phyloP scores from a whole-genome alignment of 2,113 vertebrate species.

The Pedionomus torquatus region DNA sequence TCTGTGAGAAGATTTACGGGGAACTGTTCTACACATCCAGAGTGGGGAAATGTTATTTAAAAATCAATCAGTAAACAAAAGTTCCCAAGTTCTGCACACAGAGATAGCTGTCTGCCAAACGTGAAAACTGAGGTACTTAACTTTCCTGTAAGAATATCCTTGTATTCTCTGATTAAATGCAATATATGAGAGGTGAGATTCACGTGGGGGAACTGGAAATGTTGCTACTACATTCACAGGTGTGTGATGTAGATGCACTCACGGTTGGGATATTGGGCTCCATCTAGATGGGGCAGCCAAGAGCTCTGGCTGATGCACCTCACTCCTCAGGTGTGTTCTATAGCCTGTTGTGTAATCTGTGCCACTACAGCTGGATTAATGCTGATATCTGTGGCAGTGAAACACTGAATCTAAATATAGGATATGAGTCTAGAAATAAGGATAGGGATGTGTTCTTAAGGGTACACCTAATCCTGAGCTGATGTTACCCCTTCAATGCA shows the following conservation, averaged over 20 bases:
- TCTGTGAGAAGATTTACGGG: constrained; percentile 30
- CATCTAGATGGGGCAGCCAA: not conserved
- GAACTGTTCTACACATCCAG: not conserved
- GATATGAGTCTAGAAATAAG: not conserved
- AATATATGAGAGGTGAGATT: not conserved
- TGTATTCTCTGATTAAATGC: not conserved
- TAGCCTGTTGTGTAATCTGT: not conserved
- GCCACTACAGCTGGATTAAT: not conserved
- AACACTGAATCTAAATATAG: accelerated
- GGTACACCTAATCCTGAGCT: not conserved
- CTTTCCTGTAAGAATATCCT: not conserved
- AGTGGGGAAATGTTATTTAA: constrained; percentile 51
- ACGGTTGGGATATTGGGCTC: not conserved
- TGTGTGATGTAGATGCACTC: not conserved
- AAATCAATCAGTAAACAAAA: constrained; percentile 32
- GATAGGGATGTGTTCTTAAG: accelerated
- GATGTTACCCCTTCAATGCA: not conserved
- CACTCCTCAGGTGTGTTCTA: too few species aligned
- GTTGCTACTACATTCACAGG: accelerated
- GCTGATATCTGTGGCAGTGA: not conserved
- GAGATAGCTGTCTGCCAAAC: not conserved
- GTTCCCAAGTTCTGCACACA: not conserved
- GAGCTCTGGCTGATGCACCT: not conserved
- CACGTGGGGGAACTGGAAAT: accelerated
- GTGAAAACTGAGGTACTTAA: not conserved